Percentiles rank a stretch among this genome's conserved stretches.
Evolutionary conservation across 1,140 invertebrate genomes (phyloP).

Genomic region (Campoletis sonorensis): DNA sequence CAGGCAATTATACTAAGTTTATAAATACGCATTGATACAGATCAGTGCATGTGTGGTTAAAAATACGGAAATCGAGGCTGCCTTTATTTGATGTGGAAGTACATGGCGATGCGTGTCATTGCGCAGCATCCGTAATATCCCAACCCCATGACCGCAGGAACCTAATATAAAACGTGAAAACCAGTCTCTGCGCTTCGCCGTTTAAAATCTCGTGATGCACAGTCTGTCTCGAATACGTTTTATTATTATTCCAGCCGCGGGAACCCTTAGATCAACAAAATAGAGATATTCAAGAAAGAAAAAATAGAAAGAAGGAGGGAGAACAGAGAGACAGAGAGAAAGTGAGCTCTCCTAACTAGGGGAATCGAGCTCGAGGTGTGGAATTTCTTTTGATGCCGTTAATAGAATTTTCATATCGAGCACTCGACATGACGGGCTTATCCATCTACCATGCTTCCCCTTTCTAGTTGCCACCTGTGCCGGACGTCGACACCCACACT

Average conservation of each 20-base stretch:
- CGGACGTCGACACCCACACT: constrained; percentile 41
- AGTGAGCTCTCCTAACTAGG: constrained; percentile 50
- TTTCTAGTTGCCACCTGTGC: constrained; percentile 46
- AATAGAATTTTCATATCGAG: constrained; percentile 57
- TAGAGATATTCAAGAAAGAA: background rate
- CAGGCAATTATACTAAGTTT: no score
- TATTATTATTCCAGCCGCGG: constrained; percentile 54
- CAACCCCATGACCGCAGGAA: background rate
- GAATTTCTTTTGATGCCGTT: constrained; percentile 60
- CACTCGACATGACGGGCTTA: constrained; percentile 30
- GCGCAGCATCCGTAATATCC: constrained; percentile 47
- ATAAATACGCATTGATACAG: no score
- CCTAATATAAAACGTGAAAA: constrained; percentile 10
- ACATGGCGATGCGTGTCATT: constrained; percentile 59
- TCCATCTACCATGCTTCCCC: constrained; percentile 19
- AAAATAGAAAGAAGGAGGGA: background rate
- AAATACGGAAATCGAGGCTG: constrained; percentile 14
- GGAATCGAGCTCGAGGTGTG: constrained; percentile 50
- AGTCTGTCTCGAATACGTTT: constrained; percentile 45
- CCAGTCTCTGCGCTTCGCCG: constrained; percentile 34
- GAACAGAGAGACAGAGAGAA: constrained; percentile 21
- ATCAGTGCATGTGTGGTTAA: no score
- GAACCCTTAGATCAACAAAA: constrained; percentile 54
- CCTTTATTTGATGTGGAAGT: background rate
- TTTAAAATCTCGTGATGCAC: constrained; percentile 25